Conservation (phyloP, 2,888 invertebrate genomes). For the Xiphydria camelus region DNA sequence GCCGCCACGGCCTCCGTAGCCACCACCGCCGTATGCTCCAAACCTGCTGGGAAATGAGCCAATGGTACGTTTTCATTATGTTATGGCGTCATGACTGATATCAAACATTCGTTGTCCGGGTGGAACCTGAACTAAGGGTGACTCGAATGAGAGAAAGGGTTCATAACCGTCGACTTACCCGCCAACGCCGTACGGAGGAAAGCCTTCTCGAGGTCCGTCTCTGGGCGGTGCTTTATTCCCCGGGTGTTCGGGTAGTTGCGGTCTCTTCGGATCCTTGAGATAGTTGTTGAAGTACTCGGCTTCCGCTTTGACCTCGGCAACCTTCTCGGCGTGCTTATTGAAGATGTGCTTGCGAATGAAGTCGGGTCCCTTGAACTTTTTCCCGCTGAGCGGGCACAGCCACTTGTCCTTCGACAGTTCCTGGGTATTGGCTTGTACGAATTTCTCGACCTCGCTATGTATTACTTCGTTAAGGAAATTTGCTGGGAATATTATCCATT, state of each 20-base stretch:
- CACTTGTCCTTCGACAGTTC: conserved; percentile 98
- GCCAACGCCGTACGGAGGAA: conserved; percentile 56
- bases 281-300: conserved; percentile 98
- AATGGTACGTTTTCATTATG: too few species aligned
- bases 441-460: conserved; percentile 82
- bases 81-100: too few species aligned
- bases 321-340: conserved; percentile 95
- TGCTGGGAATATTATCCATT: conserved; percentile 4
- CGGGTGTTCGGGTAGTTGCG: conserved; percentile 87
- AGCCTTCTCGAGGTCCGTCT: conserved; percentile 56
- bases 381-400: conserved; percentile 97
- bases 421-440: conserved; percentile 93
- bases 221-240: conserved; percentile 62
- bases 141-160: too few species aligned
- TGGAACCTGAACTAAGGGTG: too few species aligned
- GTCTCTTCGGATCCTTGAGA: conserved; percentile 89
- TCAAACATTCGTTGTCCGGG: too few species aligned
- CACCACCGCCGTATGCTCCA: conserved; percentile 41
- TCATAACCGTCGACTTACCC: conserved; percentile 50
- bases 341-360: conserved; percentile 98
- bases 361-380: conserved; percentile 98
- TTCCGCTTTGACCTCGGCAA: conserved; percentile 96
- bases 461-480: conserved; percentile 24
- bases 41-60: too few species aligned
- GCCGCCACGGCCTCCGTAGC: conserved; percentile 41